Conservation (phyloP, 2,888 invertebrate species). For the Andrena praecox region DNA sequence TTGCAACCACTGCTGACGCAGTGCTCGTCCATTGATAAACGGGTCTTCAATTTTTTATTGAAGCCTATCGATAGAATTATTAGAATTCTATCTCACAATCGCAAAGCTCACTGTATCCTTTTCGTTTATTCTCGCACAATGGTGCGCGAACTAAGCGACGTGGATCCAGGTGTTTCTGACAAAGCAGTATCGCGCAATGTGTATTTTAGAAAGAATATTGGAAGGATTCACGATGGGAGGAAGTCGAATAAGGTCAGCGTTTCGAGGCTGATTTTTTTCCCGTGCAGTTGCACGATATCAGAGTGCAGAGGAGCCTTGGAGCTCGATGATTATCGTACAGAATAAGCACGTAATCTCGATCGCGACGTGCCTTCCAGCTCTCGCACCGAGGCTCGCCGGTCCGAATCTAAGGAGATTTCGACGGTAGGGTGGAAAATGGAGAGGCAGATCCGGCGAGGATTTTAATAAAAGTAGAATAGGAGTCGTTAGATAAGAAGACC, state of each 20-base stretch:
- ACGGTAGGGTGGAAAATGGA: background rate
- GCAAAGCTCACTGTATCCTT: too few species aligned
- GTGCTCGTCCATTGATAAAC: background rate
- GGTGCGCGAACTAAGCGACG: too few species aligned
- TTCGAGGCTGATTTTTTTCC: conserved; percentile 16
- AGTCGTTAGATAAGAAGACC: conserved; percentile 67
- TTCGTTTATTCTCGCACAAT: too few species aligned
- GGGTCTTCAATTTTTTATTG: background rate
- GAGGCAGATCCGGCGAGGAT: conserved; percentile 18
- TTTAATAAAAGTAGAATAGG: conserved; percentile 67
- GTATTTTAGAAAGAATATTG: background rate
- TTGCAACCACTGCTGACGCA: too few species aligned
- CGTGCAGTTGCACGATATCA: background rate
- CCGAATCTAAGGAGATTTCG: too few species aligned
- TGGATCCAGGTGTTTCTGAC: too few species aligned
- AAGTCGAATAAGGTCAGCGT: background rate
- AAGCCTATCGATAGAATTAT: background rate
- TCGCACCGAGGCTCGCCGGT: background rate
- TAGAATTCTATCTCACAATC: background rate
- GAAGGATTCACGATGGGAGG: background rate
- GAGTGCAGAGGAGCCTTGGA: background rate
- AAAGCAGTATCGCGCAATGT: too few species aligned
- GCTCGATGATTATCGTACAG: background rate
- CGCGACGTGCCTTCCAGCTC: background rate
- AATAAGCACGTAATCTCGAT: background rate